Percentiles rank a stretch among this genome's conserved stretches.
Conservation (phyloP, 1,140 invertebrate genomes). For the Drosophila ananassae region DNA sequence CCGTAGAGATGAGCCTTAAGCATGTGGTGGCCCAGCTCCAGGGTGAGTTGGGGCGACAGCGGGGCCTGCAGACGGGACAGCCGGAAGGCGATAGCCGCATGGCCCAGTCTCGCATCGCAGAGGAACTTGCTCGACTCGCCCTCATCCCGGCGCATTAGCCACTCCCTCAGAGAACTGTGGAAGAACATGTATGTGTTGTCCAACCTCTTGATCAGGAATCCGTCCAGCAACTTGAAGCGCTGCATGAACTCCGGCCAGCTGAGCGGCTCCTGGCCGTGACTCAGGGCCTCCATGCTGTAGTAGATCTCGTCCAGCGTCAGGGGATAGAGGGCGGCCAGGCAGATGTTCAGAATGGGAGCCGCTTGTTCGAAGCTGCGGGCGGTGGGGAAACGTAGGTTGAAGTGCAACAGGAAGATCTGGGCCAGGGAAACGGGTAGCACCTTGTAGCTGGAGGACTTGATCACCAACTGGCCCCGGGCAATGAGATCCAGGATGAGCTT, state of each 20-base stretch:
- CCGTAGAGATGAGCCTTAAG: slow-evolving; percentile 97
- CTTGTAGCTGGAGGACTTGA: slow-evolving; percentile 97
- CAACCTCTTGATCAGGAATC: slow-evolving; percentile 93
- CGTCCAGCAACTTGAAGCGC: slow-evolving; percentile 92
- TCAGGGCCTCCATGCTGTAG: slow-evolving; percentile 95
- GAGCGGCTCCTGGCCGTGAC: slow-evolving; percentile 88
- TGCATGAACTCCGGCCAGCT: slow-evolving; percentile 94
- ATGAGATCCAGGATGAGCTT: slow-evolving; percentile 97
- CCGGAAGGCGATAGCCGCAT: slow-evolving; percentile 95
- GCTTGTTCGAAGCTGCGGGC: slow-evolving; percentile 95
- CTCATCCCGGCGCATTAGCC: slow-evolving; percentile 96
- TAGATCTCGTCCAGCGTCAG: slow-evolving; percentile 96
- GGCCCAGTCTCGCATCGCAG: slow-evolving; percentile 93
- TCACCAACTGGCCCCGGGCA: slow-evolving; percentile 95
- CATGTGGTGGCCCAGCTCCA: slow-evolving; percentile 98
- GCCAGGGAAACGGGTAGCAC: slow-evolving; percentile 95
- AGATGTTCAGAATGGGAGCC: slow-evolving; percentile 93
- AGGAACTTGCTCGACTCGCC: slow-evolving; percentile 95
- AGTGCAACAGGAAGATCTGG: slow-evolving; percentile 96
- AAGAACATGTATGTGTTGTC: slow-evolving; percentile 98
- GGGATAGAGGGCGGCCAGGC: slow-evolving; percentile 95
- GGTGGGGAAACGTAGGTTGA: slow-evolving; percentile 96
- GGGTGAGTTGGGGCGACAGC: slow-evolving; percentile 92
- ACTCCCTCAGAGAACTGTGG: slow-evolving; percentile 98
- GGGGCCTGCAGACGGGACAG: slow-evolving; percentile 93